Base-by-base conservation (phyloP, 2,888 invertebrate species). In the Coronaproctus castanopsis region DNA sequence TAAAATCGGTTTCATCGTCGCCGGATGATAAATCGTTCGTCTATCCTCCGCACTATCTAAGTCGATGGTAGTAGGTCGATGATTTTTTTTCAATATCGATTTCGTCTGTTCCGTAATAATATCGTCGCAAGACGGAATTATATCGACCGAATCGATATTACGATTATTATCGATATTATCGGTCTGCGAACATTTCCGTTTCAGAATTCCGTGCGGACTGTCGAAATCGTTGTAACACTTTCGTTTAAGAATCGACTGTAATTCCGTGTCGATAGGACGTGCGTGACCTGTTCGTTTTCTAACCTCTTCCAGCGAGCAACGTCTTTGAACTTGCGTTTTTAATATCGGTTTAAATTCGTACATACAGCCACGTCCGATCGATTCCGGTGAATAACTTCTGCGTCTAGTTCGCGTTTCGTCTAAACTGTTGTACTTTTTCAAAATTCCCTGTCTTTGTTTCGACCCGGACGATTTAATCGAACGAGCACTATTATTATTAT, bases 371-470 rank as follows among this genome's bases (percentile, higher is more conserved):
- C 21, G 54, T 52, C 24, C 55, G n/a, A 54, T 54, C 18, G 51
- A 24, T 67, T 83, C 83, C 2, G 83, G 83, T 62, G 83, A 83
- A 65, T 81, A 82, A 59, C 82, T 82, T 57, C 82, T 75, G 65
- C 81, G 77, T 53, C 81, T 73, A 63, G 81, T 75, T 57, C 83
- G 81, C 22, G 80, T 81, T 69, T 88, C 88, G 66, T 88, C 87
- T 65, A 88, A 74, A 68, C 87, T 87, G 60, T 85, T 80, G 36
- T 87, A 80, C 73, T 87, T 88, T 71, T 87, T 88, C 64, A 87
- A 75, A 68, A 87, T 88, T 54, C 87, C 87, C 70, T 85, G 85
- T 58, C 81, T 24, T 53, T 58, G 23, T 23, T 14, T 2, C 18
- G 48, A 10, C 36, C 52, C 22, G n/a, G n/a, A n/a, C n/a, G n/a